Evolutionary conservation across 2,797 vertebrate species (phyloP), one percentile per base, ranked within the genome.

Genomic region (Hippocampus kuda): DNA sequence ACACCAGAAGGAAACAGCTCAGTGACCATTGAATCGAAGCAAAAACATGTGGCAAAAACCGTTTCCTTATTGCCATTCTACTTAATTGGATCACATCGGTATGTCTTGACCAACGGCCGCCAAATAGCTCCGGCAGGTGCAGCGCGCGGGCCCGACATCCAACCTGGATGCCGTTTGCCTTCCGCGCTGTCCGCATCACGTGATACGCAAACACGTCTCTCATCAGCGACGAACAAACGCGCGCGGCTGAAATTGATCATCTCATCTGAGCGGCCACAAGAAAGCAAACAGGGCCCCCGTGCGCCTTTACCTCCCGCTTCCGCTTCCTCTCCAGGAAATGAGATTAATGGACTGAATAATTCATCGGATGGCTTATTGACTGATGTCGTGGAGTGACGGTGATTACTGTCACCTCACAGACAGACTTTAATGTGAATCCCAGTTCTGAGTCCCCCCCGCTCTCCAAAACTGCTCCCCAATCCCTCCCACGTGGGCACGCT

Each of bases 141-240:
- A 46, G 38, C 53, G 18, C 18, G 24, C 38, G 13, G 20, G 26
- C 26, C 4, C 3, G 12, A 48, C 48, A 10, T 20, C 18, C 24
- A 3, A 48, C 63, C 59, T 30, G 42, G 8, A 46, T 18, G 63
- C 62, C 38, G 66, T 49, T 56, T 65, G 70, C 64, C 51, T 44
- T 63, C 42, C 60, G 67, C 34, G 24, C 53, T 3, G 16, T 41
- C 49, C 56, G 68, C 63, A 67, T 60, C 75, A 44, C 63, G 41
- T 49, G 76, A 79, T 83, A 74, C 67, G 75, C 68, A 70, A 81
- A 78, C 81, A 57, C 79, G 79, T 68, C 75, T 79, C 76, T 84
- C 70, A 78, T 77, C 79, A 76, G 67, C 53, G n/a, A 70, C 57
- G 49, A 75, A 74, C 68, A 68, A 72, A 42, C 69, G 18, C 71